Base-by-base conservation (phyloP, 2,113 vertebrate species). In the Leptobrachium leishanense region DNA sequence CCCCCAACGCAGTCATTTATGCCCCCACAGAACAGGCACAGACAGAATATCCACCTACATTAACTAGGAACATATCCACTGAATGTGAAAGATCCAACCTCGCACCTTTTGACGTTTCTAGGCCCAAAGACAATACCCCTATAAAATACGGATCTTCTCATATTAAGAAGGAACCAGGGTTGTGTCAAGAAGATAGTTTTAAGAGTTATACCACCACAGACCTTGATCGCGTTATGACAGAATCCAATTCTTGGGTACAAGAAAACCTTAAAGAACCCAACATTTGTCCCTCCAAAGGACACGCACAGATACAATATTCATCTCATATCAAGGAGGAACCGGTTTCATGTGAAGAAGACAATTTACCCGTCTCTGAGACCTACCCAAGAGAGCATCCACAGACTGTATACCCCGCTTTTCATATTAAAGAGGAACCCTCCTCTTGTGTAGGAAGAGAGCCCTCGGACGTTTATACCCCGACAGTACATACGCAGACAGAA, bases 281-380 rank as follows among this genome's bases (percentile, higher is more conserved):
- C 39, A 1, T 66, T 55, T 73, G 41, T 20, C 12, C 57, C 11
- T 8, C 40, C 55, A 43, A 40, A 55, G 55, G 59, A 6, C 13
- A 13, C 9, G 43, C 55, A 15, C 71, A 43, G 55, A 40, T 31
- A 7, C 1, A 12, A 5, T 73, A 13, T n/a, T 11, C 15, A 40
- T 59, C 39, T 55, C 20, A 31, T 31, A 43, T 73, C 13, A 73
- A 73, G 41, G 50, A 73, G 41, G 54, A 73, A 43, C 15, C 71
- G 13, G 39, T 73, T 6, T 57, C 55, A 73, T 15, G 55, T 20
- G 71, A 74, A 9, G 54, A 74, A 20, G n/a, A 43, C n/a, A 57
- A 74, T 31, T 4, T 5, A 50, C 4, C 46, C 8, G 46, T 8
- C 4, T 5, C 46, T 5, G 8, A 50, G 4, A 50, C 46, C 4